Evolutionary conservation across 2,797 vertebrate genomes (phyloP).

Genomic region (Spinus pinus): DNA sequence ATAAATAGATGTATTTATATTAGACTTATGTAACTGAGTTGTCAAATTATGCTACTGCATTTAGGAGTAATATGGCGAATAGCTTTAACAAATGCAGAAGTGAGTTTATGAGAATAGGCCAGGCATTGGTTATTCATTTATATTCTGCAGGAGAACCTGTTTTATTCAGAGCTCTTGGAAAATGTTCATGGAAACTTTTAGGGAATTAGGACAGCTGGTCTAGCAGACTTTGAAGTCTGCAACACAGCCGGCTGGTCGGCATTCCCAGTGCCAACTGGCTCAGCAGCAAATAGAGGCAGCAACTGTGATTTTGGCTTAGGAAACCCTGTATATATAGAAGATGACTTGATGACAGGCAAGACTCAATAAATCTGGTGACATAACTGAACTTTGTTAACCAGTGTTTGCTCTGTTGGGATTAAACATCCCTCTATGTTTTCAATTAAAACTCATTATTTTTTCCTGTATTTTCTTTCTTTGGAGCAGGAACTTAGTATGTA

Average conservation of each 20-base stretch:
- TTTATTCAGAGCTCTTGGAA: slow-evolving; percentile 44
- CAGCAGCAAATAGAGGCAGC: slow-evolving; percentile 44
- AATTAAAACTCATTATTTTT: neutral
- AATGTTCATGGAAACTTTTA: slow-evolving; percentile 43
- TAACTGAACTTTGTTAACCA: slow-evolving; percentile 40
- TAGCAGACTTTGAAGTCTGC: slow-evolving; percentile 54
- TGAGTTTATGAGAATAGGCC: neutral
- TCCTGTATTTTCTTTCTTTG: neutral
- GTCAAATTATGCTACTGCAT: neutral
- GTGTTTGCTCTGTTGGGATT: slow-evolving; percentile 21
- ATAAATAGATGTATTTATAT: neutral
- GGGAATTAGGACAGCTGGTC: slow-evolving; percentile 51
- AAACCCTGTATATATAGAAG: slow-evolving; percentile 39
- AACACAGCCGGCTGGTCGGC: slow-evolving; percentile 7
- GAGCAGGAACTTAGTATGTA: neutral
- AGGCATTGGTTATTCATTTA: slow-evolving; percentile 8
- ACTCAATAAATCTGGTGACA: slow-evolving; percentile 56
- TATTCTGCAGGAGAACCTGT: slow-evolving; percentile 38
- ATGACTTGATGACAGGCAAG: slow-evolving; percentile 49
- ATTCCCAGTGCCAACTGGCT: slow-evolving; percentile 61
- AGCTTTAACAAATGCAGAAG: neutral
- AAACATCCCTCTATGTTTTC: neutral
- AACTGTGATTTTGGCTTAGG: slow-evolving; percentile 43
- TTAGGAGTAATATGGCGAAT: neutral
- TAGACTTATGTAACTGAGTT: neutral